Conservation (phyloP, 1,140 invertebrate genomes). For the Trichonephila clavipes region DNA sequence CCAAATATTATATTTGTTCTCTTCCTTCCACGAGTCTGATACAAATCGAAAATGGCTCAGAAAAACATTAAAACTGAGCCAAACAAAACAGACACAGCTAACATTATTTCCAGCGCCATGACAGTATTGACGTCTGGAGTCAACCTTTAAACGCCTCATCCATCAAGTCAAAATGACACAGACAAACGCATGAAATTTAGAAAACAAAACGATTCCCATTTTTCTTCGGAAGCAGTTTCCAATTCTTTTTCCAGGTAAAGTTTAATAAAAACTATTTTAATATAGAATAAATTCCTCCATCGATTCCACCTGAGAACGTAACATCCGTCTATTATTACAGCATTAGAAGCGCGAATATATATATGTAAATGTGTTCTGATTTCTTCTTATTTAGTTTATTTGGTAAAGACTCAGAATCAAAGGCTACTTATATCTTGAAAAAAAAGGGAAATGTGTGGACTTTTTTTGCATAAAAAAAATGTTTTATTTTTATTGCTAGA, state of each 20-base stretch:
- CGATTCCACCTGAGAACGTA: neutral
- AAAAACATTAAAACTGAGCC: neutral
- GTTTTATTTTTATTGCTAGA: too few relatives aligned
- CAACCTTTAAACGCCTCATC: neutral
- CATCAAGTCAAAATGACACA: neutral
- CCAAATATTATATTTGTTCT: too few relatives aligned
- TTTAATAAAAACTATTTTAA: neutral
- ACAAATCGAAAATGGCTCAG: too few relatives aligned
- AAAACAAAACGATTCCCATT: neutral
- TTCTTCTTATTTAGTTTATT: too few relatives aligned
- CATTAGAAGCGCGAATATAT: too few relatives aligned
- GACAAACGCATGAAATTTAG: conserved; percentile 14
- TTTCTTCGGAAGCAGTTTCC: neutral
- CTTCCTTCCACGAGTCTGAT: too few relatives aligned
- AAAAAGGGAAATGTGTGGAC: too few relatives aligned
- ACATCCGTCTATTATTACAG: neutral
- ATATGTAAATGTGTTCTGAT: too few relatives aligned
- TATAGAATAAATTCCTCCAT: neutral
- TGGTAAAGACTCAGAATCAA: too few relatives aligned
- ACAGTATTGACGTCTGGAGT: neutral
- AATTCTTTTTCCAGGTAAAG: neutral
- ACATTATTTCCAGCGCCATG: neutral
- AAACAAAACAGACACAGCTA: neutral
- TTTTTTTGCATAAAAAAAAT: too few relatives aligned
- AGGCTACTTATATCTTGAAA: too few relatives aligned